Conservation (phyloP, 2,888 invertebrate genomes). For the Theretra japonica region DNA sequence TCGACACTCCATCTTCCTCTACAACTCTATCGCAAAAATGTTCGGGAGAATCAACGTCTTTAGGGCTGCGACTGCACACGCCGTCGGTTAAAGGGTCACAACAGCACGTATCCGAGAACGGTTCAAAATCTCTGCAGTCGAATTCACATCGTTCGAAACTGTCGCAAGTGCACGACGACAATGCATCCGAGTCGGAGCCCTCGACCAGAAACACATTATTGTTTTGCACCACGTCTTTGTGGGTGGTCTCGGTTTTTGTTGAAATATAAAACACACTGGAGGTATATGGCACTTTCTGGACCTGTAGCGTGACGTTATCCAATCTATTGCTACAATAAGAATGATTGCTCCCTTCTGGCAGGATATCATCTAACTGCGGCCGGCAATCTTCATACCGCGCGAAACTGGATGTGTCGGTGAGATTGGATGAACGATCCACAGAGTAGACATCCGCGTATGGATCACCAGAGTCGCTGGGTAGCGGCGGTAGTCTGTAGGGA, state of each 20-base stretch:
- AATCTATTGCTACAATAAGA: slow-evolving; percentile 51
- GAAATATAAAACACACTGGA: slow-evolving; percentile 77
- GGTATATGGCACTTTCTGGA: slow-evolving; percentile 78
- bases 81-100: slow-evolving; percentile 81
- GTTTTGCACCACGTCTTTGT: slow-evolving; percentile 61
- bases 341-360: slow-evolving; percentile 57
- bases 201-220: slow-evolving; percentile 71
- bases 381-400: slow-evolving; percentile 80
- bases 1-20: slow-evolving; percentile 75
- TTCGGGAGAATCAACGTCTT: slow-evolving; percentile 79
- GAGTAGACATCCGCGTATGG: slow-evolving; percentile 76
- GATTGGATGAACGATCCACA: slow-evolving; percentile 77
- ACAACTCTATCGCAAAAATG: slow-evolving; percentile 70
- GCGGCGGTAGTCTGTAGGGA: slow-evolving; percentile 62
- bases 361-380: slow-evolving; percentile 63
- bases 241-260: slow-evolving; percentile 61
- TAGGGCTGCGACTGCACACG: slow-evolving; percentile 79
- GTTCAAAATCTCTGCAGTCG: slow-evolving; percentile 84
- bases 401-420: slow-evolving; percentile 81
- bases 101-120: slow-evolving; percentile 86
- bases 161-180: slow-evolving; percentile 83
- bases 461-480: slow-evolving; percentile 75
- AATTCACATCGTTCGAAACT: slow-evolving; percentile 85
- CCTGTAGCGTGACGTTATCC: slow-evolving; percentile 66
- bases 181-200: slow-evolving; percentile 78